Evolutionary conservation across 2,888 invertebrate genomes (phyloP).

Genomic region (Phragmatobia fuliginosa): DNA sequence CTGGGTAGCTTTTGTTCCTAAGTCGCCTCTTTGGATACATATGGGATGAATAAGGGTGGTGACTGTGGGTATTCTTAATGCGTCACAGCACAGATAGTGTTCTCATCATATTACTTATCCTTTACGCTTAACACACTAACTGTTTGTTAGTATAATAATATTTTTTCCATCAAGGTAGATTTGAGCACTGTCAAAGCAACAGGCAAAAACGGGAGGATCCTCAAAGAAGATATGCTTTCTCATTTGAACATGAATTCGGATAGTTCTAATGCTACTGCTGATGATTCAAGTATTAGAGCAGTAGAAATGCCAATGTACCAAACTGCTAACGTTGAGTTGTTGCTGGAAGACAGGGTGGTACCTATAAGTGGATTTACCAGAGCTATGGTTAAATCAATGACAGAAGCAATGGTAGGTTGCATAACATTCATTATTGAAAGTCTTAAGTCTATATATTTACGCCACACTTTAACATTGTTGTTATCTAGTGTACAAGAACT

Average conservation of each 20-base stretch:
- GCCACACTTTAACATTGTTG: too few relatives aligned
- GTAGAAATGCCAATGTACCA: conserved; percentile 56
- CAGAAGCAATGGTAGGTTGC: conserved; percentile 65
- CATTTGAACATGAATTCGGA: conserved; percentile 87
- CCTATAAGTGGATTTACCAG: conserved; percentile 93
- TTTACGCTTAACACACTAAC: not conserved
- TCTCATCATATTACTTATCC: not conserved
- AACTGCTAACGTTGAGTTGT: conserved; percentile 63
- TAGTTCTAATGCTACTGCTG: conserved; percentile 79
- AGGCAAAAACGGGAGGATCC: conserved; percentile 95
- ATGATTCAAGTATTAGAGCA: conserved; percentile 54
- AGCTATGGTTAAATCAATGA: conserved; percentile 99
- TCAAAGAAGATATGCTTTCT: conserved; percentile 97
- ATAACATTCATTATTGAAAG: not conserved
- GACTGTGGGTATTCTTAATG: too few relatives aligned
- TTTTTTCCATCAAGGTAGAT: conserved; percentile 84
- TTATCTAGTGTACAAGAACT: too few relatives aligned
- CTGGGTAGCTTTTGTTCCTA: too few relatives aligned
- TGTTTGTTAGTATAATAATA: conserved; percentile 6
- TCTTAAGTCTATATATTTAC: not conserved
- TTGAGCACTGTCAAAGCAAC: conserved; percentile 90
- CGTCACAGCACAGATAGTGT: not conserved
- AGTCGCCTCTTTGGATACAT: too few relatives aligned
- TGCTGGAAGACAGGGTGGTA: conserved; percentile 85
- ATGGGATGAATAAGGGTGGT: too few relatives aligned